Percentiles rank a stretch among this genome's conserved stretches.
These are phyloP conservation scores for Misgurnus anguillicaudatus DNA, from an alignment of 2,113 vertebrate species.

Conservation along the genomic window DNA sequence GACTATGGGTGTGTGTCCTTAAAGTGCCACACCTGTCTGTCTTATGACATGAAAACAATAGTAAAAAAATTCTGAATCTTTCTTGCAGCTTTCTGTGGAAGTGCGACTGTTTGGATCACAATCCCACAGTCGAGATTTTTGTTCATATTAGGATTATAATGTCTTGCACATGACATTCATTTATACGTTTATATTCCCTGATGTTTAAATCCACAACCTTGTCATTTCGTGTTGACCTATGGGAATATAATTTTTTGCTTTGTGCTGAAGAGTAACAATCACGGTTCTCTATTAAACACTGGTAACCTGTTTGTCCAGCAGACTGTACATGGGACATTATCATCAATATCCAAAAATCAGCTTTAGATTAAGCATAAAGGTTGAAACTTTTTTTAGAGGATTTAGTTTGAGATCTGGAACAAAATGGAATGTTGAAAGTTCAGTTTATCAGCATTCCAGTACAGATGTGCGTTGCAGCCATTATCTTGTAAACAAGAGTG, in stretches of 20 bases:
- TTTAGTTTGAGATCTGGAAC: not conserved
- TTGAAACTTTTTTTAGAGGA: not conserved
- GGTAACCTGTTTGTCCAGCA: not conserved
- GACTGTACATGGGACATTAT: not conserved
- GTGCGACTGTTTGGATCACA: not conserved
- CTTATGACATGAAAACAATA: conserved; percentile 11
- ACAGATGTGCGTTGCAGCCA: conserved; percentile 7
- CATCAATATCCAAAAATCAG: not conserved
- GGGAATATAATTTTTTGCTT: not conserved
- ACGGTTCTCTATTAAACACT: too few relatives aligned
- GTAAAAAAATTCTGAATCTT: not conserved
- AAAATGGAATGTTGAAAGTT: conserved; percentile 64
- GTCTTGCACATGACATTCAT: not conserved
- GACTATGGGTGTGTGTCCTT: not conserved
- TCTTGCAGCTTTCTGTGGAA: conserved; percentile 17
- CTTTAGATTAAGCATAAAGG: not conserved
- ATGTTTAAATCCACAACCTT: too few relatives aligned
- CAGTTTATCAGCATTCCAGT: conserved; percentile 70
- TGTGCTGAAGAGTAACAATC: too few relatives aligned
- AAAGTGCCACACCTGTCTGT: not conserved
- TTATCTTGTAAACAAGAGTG: conserved; percentile 7
- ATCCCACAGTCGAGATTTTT: not conserved
- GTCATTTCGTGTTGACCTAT: too few relatives aligned
- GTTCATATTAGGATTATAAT: not conserved
- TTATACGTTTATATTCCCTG: too few relatives aligned